A percentile compares a stretch with the other conserved stretches of the same genome.
Evolutionary conservation across 2,113 vertebrate genomes (phyloP).

Genomic region (Neomonachus schauinslandi): DNA sequence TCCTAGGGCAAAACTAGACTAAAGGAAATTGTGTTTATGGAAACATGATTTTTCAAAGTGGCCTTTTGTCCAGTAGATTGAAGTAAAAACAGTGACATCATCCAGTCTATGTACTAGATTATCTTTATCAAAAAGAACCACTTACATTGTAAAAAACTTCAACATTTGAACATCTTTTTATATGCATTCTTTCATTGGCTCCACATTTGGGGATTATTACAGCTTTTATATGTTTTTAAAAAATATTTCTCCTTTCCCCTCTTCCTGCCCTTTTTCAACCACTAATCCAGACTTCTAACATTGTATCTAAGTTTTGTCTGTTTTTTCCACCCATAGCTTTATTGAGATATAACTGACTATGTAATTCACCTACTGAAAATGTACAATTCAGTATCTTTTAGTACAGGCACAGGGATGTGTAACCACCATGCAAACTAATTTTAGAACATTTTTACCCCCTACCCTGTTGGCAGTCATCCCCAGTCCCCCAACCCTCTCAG

Average conservation of each 20-base stretch:
- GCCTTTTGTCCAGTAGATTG: neutral
- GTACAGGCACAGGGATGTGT: neutral
- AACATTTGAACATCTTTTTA: neutral
- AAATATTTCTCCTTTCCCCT: neutral
- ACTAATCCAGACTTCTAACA: neutral
- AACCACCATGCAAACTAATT: neutral
- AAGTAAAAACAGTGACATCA: neutral
- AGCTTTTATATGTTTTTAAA: neutral
- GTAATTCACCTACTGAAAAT: neutral
- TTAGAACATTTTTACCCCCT: neutral
- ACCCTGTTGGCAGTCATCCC: neutral
- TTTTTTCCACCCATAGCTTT: neutral
- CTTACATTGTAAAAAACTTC: neutral
- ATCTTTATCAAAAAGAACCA: constrained; percentile 29
- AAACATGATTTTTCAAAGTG: neutral
- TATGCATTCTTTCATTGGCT: neutral
- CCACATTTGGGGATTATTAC: neutral
- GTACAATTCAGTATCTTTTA: neutral
- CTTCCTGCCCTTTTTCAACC: neutral
- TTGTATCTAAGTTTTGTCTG: neutral
- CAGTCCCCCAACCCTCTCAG: neutral
- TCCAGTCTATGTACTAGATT: neutral
- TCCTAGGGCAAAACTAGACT: neutral
- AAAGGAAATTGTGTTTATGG: constrained; percentile 9
- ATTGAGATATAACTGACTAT: neutral